Conservation (phyloP, 1,140 invertebrate genomes). For the Drosophila elegans region DNA sequence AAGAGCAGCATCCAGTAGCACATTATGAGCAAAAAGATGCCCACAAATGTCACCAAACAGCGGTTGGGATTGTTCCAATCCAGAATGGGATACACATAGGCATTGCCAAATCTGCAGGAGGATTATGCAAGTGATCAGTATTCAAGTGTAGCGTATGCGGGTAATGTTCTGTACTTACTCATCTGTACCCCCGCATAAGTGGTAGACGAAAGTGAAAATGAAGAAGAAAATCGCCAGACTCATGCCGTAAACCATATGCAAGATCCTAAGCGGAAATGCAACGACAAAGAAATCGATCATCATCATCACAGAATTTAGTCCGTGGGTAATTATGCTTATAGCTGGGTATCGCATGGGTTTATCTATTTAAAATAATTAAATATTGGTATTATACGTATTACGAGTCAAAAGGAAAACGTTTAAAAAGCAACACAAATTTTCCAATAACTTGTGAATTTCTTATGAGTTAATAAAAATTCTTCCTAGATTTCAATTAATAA, state of each 20-base stretch:
- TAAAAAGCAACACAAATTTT: no score
- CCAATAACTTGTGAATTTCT: no score
- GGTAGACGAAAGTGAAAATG: conserved; percentile 90
- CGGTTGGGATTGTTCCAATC: conserved; percentile 87
- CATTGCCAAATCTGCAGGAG: conserved; percentile 86
- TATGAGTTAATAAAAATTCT: no score
- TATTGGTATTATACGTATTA: no score
- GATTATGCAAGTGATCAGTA: conserved; percentile 14
- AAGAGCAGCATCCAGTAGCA: conserved; percentile 69
- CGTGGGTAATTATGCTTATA: conserved; percentile 90
- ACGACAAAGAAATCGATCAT: conserved; percentile 90
- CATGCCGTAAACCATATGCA: conserved; percentile 89
- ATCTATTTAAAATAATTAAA: conserved; percentile 34
- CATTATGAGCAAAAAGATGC: conserved; percentile 85
- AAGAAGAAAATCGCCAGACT: conserved; percentile 88
- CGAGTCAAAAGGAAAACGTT: no score
- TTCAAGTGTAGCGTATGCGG: neutral
- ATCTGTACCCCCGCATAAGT: conserved; percentile 89
- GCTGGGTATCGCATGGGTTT: conserved; percentile 73
- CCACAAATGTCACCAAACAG: conserved; percentile 86
- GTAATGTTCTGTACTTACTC: conserved; percentile 84
- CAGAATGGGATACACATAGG: conserved; percentile 89
- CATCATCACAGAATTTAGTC: conserved; percentile 90
- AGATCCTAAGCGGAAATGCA: conserved; percentile 88
- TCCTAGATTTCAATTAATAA: no score